Conservation (phyloP, 2,113 vertebrate genomes). For the Otocyon megalotis region DNA sequence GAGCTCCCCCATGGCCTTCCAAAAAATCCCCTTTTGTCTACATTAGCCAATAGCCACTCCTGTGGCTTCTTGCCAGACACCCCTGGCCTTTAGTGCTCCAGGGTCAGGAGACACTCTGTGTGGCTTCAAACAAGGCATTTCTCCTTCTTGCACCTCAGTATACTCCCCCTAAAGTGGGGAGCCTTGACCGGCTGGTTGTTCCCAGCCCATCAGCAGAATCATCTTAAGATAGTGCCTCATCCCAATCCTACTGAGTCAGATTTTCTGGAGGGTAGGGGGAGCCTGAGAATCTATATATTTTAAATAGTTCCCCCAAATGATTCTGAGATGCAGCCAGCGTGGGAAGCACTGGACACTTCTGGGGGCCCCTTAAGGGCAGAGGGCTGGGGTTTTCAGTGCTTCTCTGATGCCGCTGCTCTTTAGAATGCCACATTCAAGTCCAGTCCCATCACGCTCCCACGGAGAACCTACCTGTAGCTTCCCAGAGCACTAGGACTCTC, state of each 20-base stretch:
- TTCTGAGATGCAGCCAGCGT: background rate
- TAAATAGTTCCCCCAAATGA: too few relatives aligned
- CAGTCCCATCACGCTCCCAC: background rate
- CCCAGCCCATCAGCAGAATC: background rate
- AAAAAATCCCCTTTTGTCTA: background rate
- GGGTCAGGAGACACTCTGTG: background rate
- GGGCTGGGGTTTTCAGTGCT: background rate
- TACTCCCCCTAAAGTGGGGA: background rate
- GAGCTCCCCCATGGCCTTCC: background rate
- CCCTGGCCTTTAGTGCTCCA: background rate
- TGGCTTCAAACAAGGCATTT: background rate
- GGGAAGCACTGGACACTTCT: background rate
- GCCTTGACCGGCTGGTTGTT: background rate
- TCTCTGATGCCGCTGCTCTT: background rate
- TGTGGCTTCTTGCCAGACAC: background rate
- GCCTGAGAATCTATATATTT: background rate
- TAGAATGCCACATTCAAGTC: background rate
- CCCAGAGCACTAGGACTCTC: background rate
- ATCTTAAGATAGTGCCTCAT: background rate
- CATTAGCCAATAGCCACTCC: background rate
- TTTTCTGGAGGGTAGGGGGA: background rate
- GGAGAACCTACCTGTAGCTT: background rate
- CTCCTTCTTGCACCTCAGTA: background rate
- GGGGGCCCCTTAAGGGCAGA: background rate
- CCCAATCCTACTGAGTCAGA: background rate